Conservation (phyloP, 2,888 invertebrate species). For the Papilio demoleus region DNA sequence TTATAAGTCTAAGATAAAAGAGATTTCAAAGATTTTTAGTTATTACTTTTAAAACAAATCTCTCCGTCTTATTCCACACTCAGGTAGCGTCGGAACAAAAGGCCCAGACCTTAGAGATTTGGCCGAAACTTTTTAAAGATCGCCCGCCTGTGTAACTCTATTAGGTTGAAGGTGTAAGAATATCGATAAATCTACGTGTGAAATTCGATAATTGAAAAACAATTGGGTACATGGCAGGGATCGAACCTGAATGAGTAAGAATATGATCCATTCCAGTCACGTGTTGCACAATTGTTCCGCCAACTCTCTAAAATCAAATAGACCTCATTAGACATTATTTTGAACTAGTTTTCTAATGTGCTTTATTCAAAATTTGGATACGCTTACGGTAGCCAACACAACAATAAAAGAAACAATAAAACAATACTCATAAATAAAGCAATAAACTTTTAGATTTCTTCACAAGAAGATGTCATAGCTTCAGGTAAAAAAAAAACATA, state of each 20-base stretch:
- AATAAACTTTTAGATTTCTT: conserved; percentile 26
- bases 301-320: not conserved
- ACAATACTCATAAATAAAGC: conserved; percentile 10
- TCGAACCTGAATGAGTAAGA: too few species aligned
- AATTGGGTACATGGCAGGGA: too few species aligned
- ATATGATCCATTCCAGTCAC: too few species aligned
- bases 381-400: not conserved
- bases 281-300: too few species aligned
- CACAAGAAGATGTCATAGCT: conserved; percentile 9
- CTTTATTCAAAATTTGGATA: not conserved
- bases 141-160: too few species aligned
- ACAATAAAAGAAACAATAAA: not conserved
- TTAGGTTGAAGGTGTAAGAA: too few species aligned
- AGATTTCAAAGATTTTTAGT: not conserved
- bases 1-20: not conserved
- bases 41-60: not conserved
- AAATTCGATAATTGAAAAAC: too few species aligned
- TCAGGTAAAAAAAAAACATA: conserved; percentile 47
- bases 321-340: not conserved
- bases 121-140: too few species aligned
- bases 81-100: too few species aligned
- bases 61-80: too few species aligned
- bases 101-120: too few species aligned
- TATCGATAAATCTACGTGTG: too few species aligned
- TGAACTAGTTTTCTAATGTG: not conserved